phyloP scores from a whole-genome alignment of 2,797 vertebrate genomes.

The Pyrocephalus nanus region DNA sequence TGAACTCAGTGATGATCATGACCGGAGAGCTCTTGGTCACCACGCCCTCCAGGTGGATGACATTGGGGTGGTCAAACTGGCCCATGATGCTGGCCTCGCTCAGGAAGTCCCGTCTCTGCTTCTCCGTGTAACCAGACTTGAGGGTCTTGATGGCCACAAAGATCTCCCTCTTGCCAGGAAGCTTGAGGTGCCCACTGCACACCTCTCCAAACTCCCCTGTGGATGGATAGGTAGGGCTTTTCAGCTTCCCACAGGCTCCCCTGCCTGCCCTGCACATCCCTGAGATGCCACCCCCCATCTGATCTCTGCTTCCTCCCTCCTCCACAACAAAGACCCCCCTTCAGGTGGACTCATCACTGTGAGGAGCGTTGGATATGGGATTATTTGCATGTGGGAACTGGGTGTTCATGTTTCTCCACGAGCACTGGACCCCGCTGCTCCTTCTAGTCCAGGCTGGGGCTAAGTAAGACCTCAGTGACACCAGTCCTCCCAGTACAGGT shows the following conservation, averaged over 20 bases:
- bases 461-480: neutral
- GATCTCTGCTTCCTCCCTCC: neutral
- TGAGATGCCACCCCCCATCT: neutral
- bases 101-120: slow-evolving; percentile 95
- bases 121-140: slow-evolving; percentile 96
- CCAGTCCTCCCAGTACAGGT: neutral
- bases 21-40: slow-evolving; percentile 98
- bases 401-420: neutral
- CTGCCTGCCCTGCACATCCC: accelerated
- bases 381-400: neutral
- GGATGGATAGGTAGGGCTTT: neutral
- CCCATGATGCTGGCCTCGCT: slow-evolving; percentile 99
- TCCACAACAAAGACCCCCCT: neutral
- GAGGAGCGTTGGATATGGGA: neutral
- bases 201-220: slow-evolving; percentile 97
- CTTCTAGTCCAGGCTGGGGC: neutral
- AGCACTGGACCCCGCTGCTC: neutral
- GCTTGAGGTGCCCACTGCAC: slow-evolving; percentile 95
- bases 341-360: neutral
- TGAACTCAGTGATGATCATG: slow-evolving; percentile 99
- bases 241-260: neutral
- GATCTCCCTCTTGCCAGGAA: slow-evolving; percentile 97
- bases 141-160: slow-evolving; percentile 98
- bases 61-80: slow-evolving; percentile 97
- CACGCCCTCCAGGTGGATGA: slow-evolving; percentile 96